Percentiles rank a stretch among this genome's conserved stretches.
Conservation (phyloP, 2,888 invertebrate species). For the Mesochorus sp. region DNA sequence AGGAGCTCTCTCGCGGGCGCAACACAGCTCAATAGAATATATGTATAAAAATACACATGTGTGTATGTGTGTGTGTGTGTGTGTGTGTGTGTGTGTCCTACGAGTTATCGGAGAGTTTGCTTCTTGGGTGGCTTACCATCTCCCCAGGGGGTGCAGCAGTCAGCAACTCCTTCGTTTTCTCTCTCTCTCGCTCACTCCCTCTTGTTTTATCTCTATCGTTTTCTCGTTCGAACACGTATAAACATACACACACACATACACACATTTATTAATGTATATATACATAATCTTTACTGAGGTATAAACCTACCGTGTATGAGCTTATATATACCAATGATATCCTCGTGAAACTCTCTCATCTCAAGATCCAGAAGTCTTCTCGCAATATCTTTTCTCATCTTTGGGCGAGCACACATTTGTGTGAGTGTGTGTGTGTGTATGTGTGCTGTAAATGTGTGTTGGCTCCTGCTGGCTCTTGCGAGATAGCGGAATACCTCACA, state of each 20-base stretch:
- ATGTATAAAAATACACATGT: no score
- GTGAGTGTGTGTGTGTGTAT: no score
- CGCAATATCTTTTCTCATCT: constrained; percentile 41
- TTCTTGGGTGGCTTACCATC: constrained; percentile 79
- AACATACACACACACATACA: background rate
- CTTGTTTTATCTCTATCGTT: constrained; percentile 28
- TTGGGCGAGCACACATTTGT: no score
- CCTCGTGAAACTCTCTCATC: constrained; percentile 45
- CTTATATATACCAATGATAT: constrained; percentile 23
- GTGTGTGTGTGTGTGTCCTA: constrained; percentile 70
- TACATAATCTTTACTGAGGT: background rate
- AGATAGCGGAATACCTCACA: constrained; percentile 49
- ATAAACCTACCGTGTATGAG: constrained; percentile 27
- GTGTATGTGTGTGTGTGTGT: background rate
- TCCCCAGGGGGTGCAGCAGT: constrained; percentile 77
- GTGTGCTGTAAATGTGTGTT: constrained; percentile 45
- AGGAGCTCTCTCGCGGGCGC: constrained; percentile 55
- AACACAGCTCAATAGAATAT: constrained; percentile 59
- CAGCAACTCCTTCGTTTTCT: constrained; percentile 62
- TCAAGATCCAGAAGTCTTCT: constrained; percentile 47
- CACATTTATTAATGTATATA: background rate
- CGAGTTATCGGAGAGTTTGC: constrained; percentile 78
- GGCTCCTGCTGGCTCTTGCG: constrained; percentile 50
- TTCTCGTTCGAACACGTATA: constrained; percentile 31
- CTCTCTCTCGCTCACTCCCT: constrained; percentile 57